A percentile compares a stretch with the other conserved stretches of the same genome.
These are phyloP conservation scores for Siniperca chuatsi DNA, from an alignment of 2,113 vertebrate species.

Conservation along the genomic window DNA sequence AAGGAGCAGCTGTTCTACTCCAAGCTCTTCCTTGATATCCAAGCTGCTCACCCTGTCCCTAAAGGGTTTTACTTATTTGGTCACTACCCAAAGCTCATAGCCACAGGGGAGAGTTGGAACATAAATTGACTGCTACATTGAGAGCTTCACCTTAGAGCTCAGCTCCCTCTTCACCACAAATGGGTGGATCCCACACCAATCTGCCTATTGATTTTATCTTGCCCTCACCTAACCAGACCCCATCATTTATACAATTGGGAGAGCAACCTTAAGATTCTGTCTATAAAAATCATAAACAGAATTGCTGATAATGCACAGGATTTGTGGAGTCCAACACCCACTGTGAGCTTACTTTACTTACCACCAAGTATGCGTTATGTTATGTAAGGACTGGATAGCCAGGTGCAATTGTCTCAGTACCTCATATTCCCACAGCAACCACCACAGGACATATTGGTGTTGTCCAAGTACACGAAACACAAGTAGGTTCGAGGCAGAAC, in stretches of 20 bases:
- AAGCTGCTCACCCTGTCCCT: constrained; percentile 3
- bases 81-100: neutral
- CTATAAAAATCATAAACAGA: neutral
- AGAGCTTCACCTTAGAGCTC: neutral
- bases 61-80: neutral
- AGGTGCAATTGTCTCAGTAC: neutral
- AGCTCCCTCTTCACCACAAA: neutral
- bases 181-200: neutral
- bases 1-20: constrained; percentile 13
- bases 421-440: constrained; percentile 7
- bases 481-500: neutral
- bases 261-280: neutral
- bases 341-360: neutral
- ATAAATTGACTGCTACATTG: neutral
- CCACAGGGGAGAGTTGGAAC: neutral
- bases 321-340: neutral
- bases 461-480: neutral
- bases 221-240: neutral
- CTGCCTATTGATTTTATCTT: neutral
- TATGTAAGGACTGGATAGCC: neutral
- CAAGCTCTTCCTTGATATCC: constrained; percentile 9
- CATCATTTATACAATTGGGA: neutral
- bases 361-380: neutral
- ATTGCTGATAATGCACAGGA: neutral
- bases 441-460: neutral